These are phyloP conservation scores for Scotopteryx bipunctaria DNA, from an alignment of 2,888 invertebrate genomes.

Conservation along the genomic window DNA sequence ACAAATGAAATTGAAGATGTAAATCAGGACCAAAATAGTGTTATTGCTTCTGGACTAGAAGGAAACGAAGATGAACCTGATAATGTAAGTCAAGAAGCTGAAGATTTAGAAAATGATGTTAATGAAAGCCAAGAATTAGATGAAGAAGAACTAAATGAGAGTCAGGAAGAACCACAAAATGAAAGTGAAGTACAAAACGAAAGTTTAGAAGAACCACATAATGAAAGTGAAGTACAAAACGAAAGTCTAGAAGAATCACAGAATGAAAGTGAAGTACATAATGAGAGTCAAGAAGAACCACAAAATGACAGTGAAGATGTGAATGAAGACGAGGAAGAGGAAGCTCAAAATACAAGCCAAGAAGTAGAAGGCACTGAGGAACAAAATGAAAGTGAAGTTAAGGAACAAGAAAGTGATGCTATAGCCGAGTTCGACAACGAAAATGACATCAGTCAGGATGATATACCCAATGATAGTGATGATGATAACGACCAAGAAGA, in stretches of 20 bases:
- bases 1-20: neutral
- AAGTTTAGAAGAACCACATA: constrained; percentile 13
- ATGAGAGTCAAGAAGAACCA: constrained; percentile 27
- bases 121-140: constrained; percentile 10
- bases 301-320: constrained; percentile 16
- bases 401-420: constrained; percentile 24
- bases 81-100: constrained; percentile 7
- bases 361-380: constrained; percentile 27
- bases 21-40: constrained; percentile 4
- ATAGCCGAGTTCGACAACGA: constrained; percentile 22
- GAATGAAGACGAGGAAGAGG: constrained; percentile 20
- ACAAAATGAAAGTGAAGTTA: constrained; percentile 24
- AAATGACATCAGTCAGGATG: constrained; percentile 31
- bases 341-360: constrained; percentile 28
- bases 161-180: constrained; percentile 15
- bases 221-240: constrained; percentile 21
- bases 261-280: constrained; percentile 22
- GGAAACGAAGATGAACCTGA: constrained; percentile 18
- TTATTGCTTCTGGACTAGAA: constrained; percentile 15
- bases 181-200: constrained; percentile 23
- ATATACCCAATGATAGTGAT: constrained; percentile 28
- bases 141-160: constrained; percentile 15
- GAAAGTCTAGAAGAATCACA: constrained; percentile 24
- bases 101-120: constrained; percentile 8
- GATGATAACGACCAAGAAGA: constrained; percentile 25